Evolutionary conservation across 2,797 vertebrate species (phyloP), one percentile per base, ranked within the genome.

Genomic region (Masticophis lateralis): DNA sequence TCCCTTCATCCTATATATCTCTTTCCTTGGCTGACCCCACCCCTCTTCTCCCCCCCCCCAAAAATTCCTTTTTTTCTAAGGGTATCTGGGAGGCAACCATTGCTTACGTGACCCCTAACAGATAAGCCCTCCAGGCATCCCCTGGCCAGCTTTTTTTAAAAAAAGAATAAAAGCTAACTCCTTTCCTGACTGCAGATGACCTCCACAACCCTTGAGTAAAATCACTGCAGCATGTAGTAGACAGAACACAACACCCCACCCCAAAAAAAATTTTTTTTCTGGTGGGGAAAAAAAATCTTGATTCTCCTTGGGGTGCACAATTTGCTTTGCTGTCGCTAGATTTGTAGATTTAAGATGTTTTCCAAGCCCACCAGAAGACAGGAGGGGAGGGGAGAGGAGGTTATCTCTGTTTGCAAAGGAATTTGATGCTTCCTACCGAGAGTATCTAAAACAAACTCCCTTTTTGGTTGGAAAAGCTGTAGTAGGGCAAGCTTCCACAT

Each of bases 301-400:
- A 83, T 83, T 83, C 37, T 83, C 3, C 20, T 22, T 47, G 74
- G 20, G 74, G 37, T 47, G 37, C 37, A 37, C 37, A 37, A 37
- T 37, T 37, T 37, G 27, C 63, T 14, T 74, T 18, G 14, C 14
- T 37, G n/a, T 14, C 13, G 60, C 25, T 28, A 4, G 10, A 22
- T 37, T 79, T 79, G 18, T 43, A 37, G 8, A 22, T 43, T 18
- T 79, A 43, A 11, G 69, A 2, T 20, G 20, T 43, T 7, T 27
- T 9, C 61, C 69, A 74, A 37, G 14, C 69, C 69, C 69, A 22
- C 3, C 69, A 22, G 32, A 43, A 43, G 32, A 2, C 2, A 0
- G 14, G 16, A 60, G 0, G 57, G 1, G 2, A 0, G 11, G 9
- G 2, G 13, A 0, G 14, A 7, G 1, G 2, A 0, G 5, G 9